Evolutionary conservation across 2,797 vertebrate genomes (phyloP).

Genomic region (Zenarchopterus dispar): DNA sequence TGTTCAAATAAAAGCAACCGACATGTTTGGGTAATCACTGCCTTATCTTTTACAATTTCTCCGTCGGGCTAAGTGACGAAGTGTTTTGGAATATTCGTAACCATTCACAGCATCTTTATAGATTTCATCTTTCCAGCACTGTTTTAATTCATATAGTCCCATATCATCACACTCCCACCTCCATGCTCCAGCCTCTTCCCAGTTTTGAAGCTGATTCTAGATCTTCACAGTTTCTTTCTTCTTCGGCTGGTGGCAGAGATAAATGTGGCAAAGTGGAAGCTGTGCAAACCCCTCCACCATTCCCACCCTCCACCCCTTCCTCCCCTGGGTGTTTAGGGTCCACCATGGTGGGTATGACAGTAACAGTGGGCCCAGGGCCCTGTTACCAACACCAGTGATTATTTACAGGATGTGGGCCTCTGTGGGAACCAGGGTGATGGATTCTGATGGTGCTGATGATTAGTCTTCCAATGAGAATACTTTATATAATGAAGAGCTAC

Average conservation of each 20-base stretch:
- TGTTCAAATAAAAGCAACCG: too few relatives aligned
- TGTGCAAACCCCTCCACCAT: background rate
- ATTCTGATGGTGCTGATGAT: slow-evolving; percentile 92
- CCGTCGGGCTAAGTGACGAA: too few relatives aligned
- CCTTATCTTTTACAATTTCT: too few relatives aligned
- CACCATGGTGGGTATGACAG: slow-evolving; percentile 62
- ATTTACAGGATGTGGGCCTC: slow-evolving; percentile 80
- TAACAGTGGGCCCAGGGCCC: slow-evolving; percentile 64
- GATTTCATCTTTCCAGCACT: too few relatives aligned
- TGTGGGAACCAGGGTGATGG: slow-evolving; percentile 85
- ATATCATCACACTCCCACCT: background rate
- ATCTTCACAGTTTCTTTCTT: slow-evolving; percentile 17
- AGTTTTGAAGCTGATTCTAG: slow-evolving; percentile 35
- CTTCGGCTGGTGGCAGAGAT: slow-evolving; percentile 83
- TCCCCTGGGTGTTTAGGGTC: slow-evolving; percentile 82
- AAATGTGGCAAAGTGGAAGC: slow-evolving; percentile 80
- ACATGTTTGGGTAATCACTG: too few relatives aligned
- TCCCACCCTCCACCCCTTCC: background rate
- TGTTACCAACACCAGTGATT: slow-evolving; percentile 66
- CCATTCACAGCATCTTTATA: too few relatives aligned
- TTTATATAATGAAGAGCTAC: slow-evolving; percentile 92
- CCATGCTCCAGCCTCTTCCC: background rate
- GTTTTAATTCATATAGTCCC: background rate
- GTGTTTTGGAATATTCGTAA: too few relatives aligned
- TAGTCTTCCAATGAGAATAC: slow-evolving; percentile 94